A percentile compares a stretch with the other conserved stretches of the same genome.
These are phyloP conservation scores for Athalia cordata DNA, from an alignment of 2,888 invertebrate species.

Conservation along the genomic window DNA sequence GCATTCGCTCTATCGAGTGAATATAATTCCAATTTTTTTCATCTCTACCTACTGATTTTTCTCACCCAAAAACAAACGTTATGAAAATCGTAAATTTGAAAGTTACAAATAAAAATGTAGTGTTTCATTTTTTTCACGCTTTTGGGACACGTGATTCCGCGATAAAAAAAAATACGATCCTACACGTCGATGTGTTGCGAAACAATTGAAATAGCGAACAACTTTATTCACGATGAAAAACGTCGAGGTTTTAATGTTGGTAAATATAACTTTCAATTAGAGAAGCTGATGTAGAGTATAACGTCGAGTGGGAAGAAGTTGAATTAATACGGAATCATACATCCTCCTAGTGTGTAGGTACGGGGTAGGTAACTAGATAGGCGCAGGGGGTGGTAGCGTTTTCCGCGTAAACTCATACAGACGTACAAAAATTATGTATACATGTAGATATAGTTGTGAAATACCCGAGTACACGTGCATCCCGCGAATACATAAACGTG, in stretches of 20 bases:
- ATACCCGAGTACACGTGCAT: not conserved
- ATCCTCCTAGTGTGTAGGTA: conserved; percentile 5
- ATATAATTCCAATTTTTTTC: too few species aligned
- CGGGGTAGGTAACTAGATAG: not conserved
- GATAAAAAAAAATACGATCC: not conserved
- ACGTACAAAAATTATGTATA: not conserved
- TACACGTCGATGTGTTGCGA: not conserved
- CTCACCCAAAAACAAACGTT: too few species aligned
- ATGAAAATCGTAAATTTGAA: too few species aligned
- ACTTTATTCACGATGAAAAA: conserved; percentile 11
- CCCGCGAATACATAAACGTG: not conserved
- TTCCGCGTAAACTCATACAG: not conserved
- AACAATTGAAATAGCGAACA: not conserved
- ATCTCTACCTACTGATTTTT: too few species aligned
- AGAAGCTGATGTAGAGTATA: conserved; percentile 29
- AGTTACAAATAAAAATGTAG: too few species aligned
- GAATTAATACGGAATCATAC: conserved; percentile 38
- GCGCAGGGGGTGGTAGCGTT: not conserved
- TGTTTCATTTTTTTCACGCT: too few species aligned
- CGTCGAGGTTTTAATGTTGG: conserved; percentile 20
- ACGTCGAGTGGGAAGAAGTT: conserved; percentile 18
- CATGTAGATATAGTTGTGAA: not conserved
- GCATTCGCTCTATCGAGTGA: too few species aligned
- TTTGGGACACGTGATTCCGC: not conserved
- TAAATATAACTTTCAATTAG: conserved; percentile 37